Evolutionary conservation across 2,113 vertebrate species (phyloP).

Genomic region (Callipepla californica): DNA sequence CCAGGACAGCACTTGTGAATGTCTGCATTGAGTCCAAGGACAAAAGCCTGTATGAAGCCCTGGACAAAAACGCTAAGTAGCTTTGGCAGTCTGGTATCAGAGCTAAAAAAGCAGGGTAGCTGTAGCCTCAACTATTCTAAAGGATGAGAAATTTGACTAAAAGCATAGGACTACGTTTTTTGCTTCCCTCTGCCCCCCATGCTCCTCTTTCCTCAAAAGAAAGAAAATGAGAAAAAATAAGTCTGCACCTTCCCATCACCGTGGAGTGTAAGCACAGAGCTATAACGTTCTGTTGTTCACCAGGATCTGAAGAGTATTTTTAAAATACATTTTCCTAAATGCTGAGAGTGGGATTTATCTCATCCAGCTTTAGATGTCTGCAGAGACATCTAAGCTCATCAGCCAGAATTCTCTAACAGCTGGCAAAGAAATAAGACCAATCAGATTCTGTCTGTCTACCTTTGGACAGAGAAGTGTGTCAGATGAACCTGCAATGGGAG

Average conservation of each 20-base stretch:
- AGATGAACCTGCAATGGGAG: neutral
- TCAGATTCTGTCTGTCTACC: neutral
- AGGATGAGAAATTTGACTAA: neutral
- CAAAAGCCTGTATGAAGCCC: neutral
- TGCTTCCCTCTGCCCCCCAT: neutral
- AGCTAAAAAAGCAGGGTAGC: neutral
- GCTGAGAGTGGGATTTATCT: neutral
- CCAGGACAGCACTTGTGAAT: neutral
- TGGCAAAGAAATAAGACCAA: neutral
- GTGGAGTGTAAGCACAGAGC: neutral
- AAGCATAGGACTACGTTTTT: neutral
- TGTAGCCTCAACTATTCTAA: neutral
- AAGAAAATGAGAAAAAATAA: neutral
- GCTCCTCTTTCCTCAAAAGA: neutral
- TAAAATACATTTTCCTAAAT: neutral
- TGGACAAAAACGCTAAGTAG: neutral
- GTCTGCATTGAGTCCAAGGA: neutral
- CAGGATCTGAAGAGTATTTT: neutral
- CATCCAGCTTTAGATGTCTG: neutral
- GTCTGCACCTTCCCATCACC: neutral
- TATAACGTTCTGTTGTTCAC: neutral
- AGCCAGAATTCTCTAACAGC: neutral
- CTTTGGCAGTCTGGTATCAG: neutral
- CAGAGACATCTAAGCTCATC: neutral
- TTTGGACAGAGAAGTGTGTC: neutral